phyloP scores from a whole-genome alignment of 2,113 vertebrate species.

The Callorhinus ursinus region DNA sequence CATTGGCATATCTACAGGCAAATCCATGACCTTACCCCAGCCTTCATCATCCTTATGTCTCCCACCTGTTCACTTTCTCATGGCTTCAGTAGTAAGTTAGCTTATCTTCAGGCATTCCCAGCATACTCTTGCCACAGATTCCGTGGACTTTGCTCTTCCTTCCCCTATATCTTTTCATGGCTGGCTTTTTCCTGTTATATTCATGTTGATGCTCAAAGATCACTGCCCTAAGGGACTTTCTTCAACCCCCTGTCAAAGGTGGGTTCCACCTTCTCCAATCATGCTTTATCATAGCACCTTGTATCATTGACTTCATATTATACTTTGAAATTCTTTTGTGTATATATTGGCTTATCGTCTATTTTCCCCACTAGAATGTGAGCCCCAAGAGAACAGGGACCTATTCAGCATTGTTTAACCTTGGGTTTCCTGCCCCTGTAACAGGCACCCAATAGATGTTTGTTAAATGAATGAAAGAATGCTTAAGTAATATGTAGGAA shows the following conservation, averaged over 20 bases:
- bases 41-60: neutral
- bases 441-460: neutral
- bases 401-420: neutral
- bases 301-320: neutral
- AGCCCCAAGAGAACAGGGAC: neutral
- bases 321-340: neutral
- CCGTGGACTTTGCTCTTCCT: neutral
- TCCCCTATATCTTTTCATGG: neutral
- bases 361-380: neutral
- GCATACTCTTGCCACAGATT: neutral
- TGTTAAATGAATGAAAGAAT: neutral
- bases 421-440: neutral
- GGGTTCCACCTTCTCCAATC: neutral
- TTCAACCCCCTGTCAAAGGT: neutral
- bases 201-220: neutral
- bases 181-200: neutral
- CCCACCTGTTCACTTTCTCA: neutral
- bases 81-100: neutral
- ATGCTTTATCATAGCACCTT: neutral
- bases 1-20: neutral
- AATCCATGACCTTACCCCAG: too few relatives aligned
- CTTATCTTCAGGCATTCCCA: neutral
- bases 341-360: neutral
- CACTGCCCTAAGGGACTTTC: neutral
- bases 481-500: neutral